Evolutionary conservation across 2,797 vertebrate genomes (phyloP).

Genomic region (Melanotaenia trifasciata): DNA sequence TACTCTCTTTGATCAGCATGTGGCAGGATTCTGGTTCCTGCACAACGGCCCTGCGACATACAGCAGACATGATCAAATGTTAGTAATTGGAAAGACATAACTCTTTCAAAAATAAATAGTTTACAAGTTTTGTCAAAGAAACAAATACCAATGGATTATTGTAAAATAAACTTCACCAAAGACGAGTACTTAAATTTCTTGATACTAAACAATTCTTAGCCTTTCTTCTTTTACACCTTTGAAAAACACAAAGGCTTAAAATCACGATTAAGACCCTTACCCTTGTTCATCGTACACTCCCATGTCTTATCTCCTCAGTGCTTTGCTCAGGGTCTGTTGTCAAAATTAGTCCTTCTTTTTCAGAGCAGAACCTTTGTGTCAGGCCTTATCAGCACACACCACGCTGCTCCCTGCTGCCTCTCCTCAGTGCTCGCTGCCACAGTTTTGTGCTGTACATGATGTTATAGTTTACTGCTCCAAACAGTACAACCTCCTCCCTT

Average conservation of each 20-base stretch:
- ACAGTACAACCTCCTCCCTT: conserved; percentile 16
- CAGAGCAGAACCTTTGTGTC: conserved; percentile 22
- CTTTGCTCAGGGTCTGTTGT: conserved; percentile 18
- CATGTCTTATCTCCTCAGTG: conserved; percentile 51
- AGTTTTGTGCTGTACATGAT: conserved; percentile 21
- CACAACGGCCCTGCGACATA: conserved; percentile 47
- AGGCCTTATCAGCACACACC: conserved; percentile 20
- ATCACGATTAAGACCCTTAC: conserved; percentile 46
- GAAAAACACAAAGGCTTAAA: conserved; percentile 5
- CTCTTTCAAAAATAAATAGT: too few species aligned
- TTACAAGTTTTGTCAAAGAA: neutral
- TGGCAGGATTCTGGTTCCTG: conserved; percentile 36
- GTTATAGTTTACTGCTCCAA: conserved; percentile 19
- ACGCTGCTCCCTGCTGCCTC: conserved; percentile 20
- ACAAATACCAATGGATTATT: neutral
- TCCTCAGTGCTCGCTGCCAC: conserved; percentile 19
- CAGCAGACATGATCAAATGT: neutral
- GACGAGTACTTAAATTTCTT: neutral
- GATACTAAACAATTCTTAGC: neutral
- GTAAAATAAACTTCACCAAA: neutral
- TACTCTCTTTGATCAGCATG: conserved; percentile 26
- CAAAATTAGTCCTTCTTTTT: conserved; percentile 13
- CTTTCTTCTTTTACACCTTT: neutral
- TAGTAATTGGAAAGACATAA: neutral
- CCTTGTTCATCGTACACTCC: conserved; percentile 65